These are phyloP conservation scores for Eupithecia tripunctaria DNA, from an alignment of 2,888 invertebrate genomes.

Conservation along the genomic window DNA sequence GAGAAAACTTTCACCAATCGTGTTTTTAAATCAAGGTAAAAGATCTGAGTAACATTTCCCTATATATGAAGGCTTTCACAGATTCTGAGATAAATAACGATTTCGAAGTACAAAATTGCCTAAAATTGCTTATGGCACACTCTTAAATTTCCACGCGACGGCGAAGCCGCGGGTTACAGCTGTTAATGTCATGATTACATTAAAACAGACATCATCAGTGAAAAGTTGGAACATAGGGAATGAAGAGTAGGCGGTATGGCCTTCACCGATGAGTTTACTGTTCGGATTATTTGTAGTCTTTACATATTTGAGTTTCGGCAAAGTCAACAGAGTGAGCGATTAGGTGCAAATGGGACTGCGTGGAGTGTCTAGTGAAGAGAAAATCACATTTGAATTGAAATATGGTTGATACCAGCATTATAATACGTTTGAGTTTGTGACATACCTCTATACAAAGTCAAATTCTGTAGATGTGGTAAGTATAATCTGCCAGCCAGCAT, in stretches of 20 bases:
- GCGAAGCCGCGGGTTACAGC: too few relatives aligned
- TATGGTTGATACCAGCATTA: neutral
- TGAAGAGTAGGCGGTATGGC: neutral
- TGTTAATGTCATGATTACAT: neutral
- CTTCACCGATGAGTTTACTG: neutral
- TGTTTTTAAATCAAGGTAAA: too few relatives aligned
- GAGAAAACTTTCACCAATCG: too few relatives aligned
- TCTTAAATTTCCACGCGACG: too few relatives aligned
- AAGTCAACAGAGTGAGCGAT: conserved; percentile 49
- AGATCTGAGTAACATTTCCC: too few relatives aligned
- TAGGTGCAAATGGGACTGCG: conserved; percentile 51
- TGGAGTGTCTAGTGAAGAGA: conserved; percentile 37
- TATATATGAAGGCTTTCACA: too few relatives aligned
- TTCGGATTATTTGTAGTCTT: neutral
- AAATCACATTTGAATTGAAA: neutral
- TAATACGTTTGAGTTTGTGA: too few relatives aligned
- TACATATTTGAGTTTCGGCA: conserved; percentile 37
- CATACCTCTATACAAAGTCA: neutral
- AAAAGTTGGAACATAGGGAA: neutral
- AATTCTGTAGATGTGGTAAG: too few relatives aligned
- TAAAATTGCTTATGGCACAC: too few relatives aligned
- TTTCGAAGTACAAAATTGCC: too few relatives aligned
- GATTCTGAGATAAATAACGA: too few relatives aligned
- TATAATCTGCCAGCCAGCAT: too few relatives aligned
- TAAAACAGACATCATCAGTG: neutral